Base-by-base conservation (phyloP, 2,113 vertebrate species). In the Athene noctua region DNA sequence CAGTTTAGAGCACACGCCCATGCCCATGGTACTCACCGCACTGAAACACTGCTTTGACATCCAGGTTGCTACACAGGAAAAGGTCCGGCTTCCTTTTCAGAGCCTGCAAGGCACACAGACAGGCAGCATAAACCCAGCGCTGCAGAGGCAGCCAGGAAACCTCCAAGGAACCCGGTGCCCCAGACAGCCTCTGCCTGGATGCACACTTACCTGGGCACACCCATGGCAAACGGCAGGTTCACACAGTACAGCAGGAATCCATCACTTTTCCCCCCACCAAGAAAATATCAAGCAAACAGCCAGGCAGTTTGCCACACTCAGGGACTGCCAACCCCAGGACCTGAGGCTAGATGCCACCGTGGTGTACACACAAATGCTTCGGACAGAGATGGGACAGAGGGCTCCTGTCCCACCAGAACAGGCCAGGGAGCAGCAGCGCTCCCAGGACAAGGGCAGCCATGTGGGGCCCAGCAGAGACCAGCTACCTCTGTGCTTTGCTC, bases 51-150 rank as follows among this genome's bases (percentile, higher is more conserved):
- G 99, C 99, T 97, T 99, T 99, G 97, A 99, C 99, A 49, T 99
- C 99, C 97, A 99, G 98, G 97, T 98, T 99, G 97, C 99, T 98
- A 97, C 99, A 99, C 97, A 99, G 98, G 98, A 99, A 99, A 97
- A 99, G 98, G 98, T 99, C 99, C 42, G 99, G 99, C 96, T 99
- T 99, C 98, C 99, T 98, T 98, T 99, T 99, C 98, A 99, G 98
- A 97, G 99, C 99, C 99, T 99, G 99, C 70, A 97, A 98, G 97
- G 98, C 97, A 99, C 97, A 99, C 96, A 98, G 87, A 98, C 75
- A 95, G 51, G 91, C 78, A 86, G 87, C 96, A 96, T 97, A 92
- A 98, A 95, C 87, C 92, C 71, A 42, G 84, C 0, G 59, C 90
- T 92, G 74, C 80, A 77, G 75, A 67, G 44, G 79, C 51, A 80